Evolutionary conservation across 2,888 invertebrate genomes (phyloP), one percentile per base, ranked within the genome.

Genomic region (Anoplius nigerrimus): DNA sequence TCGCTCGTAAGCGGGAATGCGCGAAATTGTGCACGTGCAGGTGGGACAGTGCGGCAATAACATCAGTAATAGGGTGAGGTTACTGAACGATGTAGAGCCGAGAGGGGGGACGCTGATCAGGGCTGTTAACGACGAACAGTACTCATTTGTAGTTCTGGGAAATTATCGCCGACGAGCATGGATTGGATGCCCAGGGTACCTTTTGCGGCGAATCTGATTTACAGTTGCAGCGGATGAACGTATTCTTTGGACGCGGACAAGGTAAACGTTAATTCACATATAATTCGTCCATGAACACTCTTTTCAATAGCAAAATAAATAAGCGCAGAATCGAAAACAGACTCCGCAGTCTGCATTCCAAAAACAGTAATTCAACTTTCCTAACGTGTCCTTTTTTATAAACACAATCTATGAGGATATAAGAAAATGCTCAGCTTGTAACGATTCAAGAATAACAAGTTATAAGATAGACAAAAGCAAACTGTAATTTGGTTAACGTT

Each of bases 1-100:
- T 11, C 11, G 34, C 1, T 34, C 34, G 34, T 2, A 34, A 34
- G 11, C 4, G 1, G 18, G 13, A 6, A 95, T 95, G 95, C 91
- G 95, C 88, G 95, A 95, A 91, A 95, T 95, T 82, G 93, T 94
- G 66, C 94, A 94, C 84, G 91, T 95, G 82, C 95, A 95, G 89
- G 93, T 93, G 69, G 96, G 96, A 62, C 96, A 96, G 89, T 96
- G 96, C 88, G 96, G 96, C 73, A 97, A 97, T 89, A 94, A 94
- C 90, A 94, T 95, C 86, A 95, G 95, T 70, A 90, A 91, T 53
- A 92, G 92, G 92, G 94, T 94, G 88, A 89, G 74, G n/a, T 24
- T 27, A 51, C 27, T 34, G 34, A 34, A 34, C 34, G 34, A 34
- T 57, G 11, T 42, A 11, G 13, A 13, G 15, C 27, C n/a, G 11